These are phyloP conservation scores for Lophotis ruficrista DNA, from an alignment of 2,113 vertebrate species.

Conservation along the genomic window DNA sequence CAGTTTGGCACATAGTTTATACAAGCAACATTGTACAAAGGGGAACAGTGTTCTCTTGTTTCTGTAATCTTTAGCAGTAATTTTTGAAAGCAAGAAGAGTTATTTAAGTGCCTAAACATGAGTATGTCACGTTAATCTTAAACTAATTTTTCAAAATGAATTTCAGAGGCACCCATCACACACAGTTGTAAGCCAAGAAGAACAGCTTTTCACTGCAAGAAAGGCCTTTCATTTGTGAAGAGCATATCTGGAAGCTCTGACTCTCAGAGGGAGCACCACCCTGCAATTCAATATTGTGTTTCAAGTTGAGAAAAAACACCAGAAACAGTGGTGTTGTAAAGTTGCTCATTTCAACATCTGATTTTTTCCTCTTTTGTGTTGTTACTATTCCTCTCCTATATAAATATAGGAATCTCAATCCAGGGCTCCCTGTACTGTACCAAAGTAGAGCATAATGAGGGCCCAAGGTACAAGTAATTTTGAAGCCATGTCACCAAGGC, in stretches of 20 bases:
- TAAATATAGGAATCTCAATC: neutral
- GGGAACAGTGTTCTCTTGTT: neutral
- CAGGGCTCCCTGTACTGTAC: neutral
- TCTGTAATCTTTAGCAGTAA: neutral
- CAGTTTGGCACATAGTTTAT: neutral
- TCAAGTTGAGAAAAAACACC: neutral
- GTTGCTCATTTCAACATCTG: neutral
- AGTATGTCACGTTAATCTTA: neutral
- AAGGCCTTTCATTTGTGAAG: neutral
- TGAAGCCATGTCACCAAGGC: neutral
- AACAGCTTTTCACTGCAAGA: neutral
- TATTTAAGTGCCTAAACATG: neutral
- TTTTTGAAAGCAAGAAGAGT: neutral
- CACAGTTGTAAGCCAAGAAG: neutral
- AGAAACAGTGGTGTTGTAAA: neutral
- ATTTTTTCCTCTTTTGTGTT: neutral
- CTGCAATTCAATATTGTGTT: neutral
- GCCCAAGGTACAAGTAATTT: neutral
- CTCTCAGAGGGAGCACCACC: neutral
- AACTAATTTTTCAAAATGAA: neutral
- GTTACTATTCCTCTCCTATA: neutral
- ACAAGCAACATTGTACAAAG: neutral
- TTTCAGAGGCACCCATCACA: neutral
- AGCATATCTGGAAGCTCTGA: neutral
- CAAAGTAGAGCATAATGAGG: neutral